phyloP scores from a whole-genome alignment of 2,797 vertebrate genomes.

The Periophthalmus magnuspinnatus region DNA sequence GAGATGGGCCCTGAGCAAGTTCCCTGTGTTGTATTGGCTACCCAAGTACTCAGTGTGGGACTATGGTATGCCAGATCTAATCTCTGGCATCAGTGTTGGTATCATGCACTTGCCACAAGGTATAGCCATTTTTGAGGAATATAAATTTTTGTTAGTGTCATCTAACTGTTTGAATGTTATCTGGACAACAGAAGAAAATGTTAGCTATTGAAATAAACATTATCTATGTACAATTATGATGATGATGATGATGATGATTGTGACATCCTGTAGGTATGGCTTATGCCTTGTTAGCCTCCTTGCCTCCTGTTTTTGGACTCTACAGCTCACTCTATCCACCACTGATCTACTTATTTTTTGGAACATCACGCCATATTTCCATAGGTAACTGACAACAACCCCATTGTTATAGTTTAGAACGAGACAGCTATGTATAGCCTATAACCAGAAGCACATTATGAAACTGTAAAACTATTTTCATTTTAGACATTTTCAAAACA shows the following conservation, averaged over 20 bases:
- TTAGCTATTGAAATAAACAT: neutral
- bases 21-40: constrained; percentile 90
- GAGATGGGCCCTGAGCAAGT: constrained; percentile 69
- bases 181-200: neutral
- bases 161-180: neutral
- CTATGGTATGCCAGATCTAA: constrained; percentile 88
- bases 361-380: constrained; percentile 93
- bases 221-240: too few relatives aligned
- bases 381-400: constrained; percentile 69
- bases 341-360: constrained; percentile 91
- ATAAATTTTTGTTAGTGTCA: neutral
- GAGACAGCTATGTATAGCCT: too few relatives aligned
- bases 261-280: constrained; percentile 79
- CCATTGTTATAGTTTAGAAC: neutral
- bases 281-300: constrained; percentile 90
- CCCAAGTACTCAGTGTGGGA: constrained; percentile 91
- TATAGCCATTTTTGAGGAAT: constrained; percentile 54
- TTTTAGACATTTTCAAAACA: neutral
- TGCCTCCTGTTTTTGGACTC: constrained; percentile 91
- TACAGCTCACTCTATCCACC: constrained; percentile 93
- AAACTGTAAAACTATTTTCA: neutral
- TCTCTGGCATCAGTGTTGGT: constrained; percentile 93
- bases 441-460: neutral
- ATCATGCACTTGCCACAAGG: constrained; percentile 98
- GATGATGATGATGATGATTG: too few relatives aligned